Evolutionary conservation across 2,888 invertebrate genomes (phyloP).

Genomic region (Sabatieria punctata): DNA sequence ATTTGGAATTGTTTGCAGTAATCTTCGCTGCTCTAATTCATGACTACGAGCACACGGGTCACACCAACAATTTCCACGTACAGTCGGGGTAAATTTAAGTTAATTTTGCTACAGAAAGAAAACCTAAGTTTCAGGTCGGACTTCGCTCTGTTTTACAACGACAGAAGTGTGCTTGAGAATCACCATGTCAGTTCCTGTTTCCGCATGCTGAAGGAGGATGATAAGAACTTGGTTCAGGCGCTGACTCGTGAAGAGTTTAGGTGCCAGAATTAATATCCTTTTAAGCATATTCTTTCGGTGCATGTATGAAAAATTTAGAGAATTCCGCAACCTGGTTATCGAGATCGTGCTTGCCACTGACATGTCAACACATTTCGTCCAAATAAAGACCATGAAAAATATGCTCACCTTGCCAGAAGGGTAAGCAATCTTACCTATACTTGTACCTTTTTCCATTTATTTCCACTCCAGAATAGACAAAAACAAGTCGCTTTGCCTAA

Average conservation of each 20-base stretch:
- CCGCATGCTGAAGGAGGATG: slow-evolving; percentile 69
- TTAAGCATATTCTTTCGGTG: too few species aligned
- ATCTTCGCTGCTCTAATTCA: slow-evolving; percentile 79
- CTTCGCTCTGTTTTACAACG: slow-evolving; percentile 78
- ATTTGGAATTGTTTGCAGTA: slow-evolving; percentile 69
- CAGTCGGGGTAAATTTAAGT: too few species aligned
- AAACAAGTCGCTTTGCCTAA: slow-evolving; percentile 71
- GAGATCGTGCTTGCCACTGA: slow-evolving; percentile 94
- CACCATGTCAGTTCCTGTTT: slow-evolving; percentile 73
- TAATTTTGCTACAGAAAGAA: too few species aligned
- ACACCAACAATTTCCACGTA: slow-evolving; percentile 91
- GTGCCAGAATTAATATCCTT: too few species aligned
- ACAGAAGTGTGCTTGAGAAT: slow-evolving; percentile 71
- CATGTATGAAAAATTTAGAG: too few species aligned
- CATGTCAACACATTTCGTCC: slow-evolving; percentile 94
- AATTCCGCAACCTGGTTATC: slow-evolving; percentile 73
- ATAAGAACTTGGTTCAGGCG: slow-evolving; percentile 67
- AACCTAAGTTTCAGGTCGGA: too few species aligned
- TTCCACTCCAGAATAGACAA: slow-evolving; percentile 84
- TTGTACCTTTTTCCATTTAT: too few species aligned
- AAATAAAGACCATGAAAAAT: slow-evolving; percentile 82
- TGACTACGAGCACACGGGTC: slow-evolving; percentile 89
- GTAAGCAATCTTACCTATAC: too few species aligned
- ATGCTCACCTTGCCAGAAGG: slow-evolving; percentile 61
- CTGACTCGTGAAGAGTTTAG: too few species aligned